phyloP scores from a whole-genome alignment of 2,113 vertebrate genomes.

The Peromyscus californicus region DNA sequence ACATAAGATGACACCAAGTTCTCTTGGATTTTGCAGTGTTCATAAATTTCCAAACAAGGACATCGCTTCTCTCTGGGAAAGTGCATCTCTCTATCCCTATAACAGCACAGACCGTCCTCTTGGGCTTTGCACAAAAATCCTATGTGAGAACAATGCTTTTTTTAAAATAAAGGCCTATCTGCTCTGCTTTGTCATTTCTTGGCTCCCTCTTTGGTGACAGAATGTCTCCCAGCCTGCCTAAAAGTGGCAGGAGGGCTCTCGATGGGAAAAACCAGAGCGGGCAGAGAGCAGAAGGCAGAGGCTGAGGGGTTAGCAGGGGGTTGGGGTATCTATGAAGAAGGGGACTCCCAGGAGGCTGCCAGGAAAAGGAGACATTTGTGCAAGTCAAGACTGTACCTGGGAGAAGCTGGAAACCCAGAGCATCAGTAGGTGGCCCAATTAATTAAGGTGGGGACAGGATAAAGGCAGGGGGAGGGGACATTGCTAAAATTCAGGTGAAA shows the following conservation, averaged over 20 bases:
- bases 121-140: neutral
- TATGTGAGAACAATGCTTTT: neutral
- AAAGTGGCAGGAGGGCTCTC: neutral
- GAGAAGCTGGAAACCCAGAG: neutral
- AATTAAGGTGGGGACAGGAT: neutral
- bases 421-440: neutral
- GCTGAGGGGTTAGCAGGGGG: accelerated
- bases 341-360: accelerated
- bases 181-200: neutral
- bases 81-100: neutral
- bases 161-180: neutral
- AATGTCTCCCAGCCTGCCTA: neutral
- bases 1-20: neutral
- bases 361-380: neutral
- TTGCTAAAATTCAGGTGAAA: neutral
- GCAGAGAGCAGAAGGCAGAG: accelerated
- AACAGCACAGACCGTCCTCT: neutral
- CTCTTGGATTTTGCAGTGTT: neutral
- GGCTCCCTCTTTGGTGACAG: neutral
- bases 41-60: neutral
- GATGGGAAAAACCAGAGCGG: accelerated
- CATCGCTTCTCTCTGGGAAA: neutral
- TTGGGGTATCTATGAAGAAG: neutral
- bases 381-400: neutral
- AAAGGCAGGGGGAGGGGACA: neutral